These are phyloP conservation scores for Lottia gigantea DNA, from an alignment of 2,888 invertebrate genomes.

Conservation along the genomic window DNA sequence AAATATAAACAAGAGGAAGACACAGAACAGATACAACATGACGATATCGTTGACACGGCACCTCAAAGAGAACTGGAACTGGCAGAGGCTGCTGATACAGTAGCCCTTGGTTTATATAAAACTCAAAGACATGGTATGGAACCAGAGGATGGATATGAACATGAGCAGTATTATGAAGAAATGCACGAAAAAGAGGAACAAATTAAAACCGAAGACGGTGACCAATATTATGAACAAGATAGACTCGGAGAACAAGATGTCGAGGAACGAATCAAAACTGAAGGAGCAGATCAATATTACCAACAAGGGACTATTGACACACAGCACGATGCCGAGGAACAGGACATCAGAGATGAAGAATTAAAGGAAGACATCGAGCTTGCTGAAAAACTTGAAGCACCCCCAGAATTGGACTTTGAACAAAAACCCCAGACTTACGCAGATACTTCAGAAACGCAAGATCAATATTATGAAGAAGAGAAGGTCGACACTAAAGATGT, in stretches of 20 bases:
- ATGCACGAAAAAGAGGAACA: neutral
- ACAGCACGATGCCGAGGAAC: neutral
- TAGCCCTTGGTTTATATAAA: neutral
- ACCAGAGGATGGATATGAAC: neutral
- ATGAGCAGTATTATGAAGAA: constrained; percentile 3
- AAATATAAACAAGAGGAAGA: constrained; percentile 16
- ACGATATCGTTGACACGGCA: neutral
- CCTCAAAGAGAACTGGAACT: neutral
- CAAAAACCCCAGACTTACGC: neutral
- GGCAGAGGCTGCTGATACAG: neutral
- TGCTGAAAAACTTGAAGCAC: neutral
- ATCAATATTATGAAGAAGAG: no score
- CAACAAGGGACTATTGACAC: no score
- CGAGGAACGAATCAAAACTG: neutral
- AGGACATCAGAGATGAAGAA: neutral
- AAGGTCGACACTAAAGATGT: no score
- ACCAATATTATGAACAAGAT: neutral
- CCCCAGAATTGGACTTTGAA: neutral
- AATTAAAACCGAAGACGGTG: neutral
- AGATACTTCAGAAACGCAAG: no score
- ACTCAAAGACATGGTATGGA: neutral
- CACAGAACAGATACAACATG: constrained; percentile 16
- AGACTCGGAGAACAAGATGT: neutral
- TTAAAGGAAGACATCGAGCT: neutral
- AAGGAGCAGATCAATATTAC: constrained; percentile 2